phyloP scores from a whole-genome alignment of 2,797 vertebrate species.

The Emydoidea blandingii region DNA sequence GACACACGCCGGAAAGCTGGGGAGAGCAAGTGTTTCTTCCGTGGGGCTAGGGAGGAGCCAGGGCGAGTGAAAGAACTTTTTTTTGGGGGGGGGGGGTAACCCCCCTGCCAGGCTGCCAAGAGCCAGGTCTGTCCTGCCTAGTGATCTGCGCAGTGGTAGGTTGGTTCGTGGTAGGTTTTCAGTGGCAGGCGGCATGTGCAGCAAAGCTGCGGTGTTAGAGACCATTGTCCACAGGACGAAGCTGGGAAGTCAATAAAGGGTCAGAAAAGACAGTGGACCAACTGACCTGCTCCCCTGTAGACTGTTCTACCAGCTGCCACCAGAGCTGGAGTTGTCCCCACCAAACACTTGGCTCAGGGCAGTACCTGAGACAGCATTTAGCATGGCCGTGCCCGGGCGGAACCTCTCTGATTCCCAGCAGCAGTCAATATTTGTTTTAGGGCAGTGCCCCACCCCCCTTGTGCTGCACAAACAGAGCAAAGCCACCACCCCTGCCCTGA shows the following conservation, averaged over 20 bases:
- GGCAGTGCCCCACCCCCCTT: not conserved
- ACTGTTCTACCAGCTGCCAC: not conserved
- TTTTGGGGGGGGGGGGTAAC: too few species aligned
- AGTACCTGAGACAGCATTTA: too few species aligned
- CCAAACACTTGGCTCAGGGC: not conserved
- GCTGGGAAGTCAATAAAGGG: too few species aligned
- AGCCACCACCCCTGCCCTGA: not conserved
- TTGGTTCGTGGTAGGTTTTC: too few species aligned
- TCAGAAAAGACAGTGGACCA: too few species aligned
- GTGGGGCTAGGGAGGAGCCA: too few species aligned
- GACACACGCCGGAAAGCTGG: not conserved
- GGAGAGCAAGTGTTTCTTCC: not conserved
- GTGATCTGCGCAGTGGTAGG: too few species aligned
- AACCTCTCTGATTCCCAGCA: not conserved
- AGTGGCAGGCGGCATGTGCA: too few species aligned
- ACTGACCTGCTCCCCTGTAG: not conserved
- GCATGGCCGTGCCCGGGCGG: rapidly evolving
- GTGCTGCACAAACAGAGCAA: not conserved
- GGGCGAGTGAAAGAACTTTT: not conserved
- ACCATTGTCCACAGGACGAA: too few species aligned
- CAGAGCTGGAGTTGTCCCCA: not conserved
- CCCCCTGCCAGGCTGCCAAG: not conserved
- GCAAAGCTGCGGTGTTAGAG: too few species aligned
- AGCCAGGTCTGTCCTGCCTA: too few species aligned
- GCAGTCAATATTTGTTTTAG: not conserved